Evolutionary conservation across 2,797 vertebrate species (phyloP).

Genomic region (Morus bassanus): DNA sequence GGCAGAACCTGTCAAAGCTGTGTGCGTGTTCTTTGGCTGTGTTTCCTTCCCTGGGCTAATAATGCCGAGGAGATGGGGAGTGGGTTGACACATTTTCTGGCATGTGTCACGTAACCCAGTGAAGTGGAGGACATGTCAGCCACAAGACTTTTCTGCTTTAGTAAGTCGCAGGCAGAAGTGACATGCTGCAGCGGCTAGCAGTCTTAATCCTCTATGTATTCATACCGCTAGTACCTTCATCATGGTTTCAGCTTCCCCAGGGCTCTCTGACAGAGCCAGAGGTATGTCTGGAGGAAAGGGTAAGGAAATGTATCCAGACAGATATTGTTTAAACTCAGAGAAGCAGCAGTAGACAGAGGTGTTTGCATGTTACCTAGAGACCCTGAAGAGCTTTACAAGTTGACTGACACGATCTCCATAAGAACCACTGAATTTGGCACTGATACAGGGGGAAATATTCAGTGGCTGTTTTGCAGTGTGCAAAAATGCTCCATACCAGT

Average conservation of each 20-base stretch:
- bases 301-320: neutral
- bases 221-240: neutral
- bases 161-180: neutral
- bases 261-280: neutral
- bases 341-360: neutral
- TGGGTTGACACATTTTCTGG: constrained; percentile 60
- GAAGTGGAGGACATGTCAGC: constrained; percentile 48
- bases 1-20: constrained; percentile 67
- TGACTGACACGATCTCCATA: neutral
- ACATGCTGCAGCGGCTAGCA: neutral
- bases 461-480: neutral
- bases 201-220: neutral
- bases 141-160: constrained; percentile 54
- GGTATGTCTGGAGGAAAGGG: neutral
- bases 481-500: neutral
- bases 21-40: constrained; percentile 37
- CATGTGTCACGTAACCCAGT: constrained; percentile 47
- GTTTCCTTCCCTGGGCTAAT: constrained; percentile 54
- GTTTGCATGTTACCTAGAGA: neutral
- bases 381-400: neutral
- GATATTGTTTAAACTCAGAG: neutral
- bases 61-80: constrained; percentile 38
- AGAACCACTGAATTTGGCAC: neutral
- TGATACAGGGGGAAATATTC: neutral
- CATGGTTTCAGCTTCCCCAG: neutral